These are phyloP conservation scores for Archips xylosteana DNA, from an alignment of 2,888 invertebrate genomes.

Conservation along the genomic window DNA sequence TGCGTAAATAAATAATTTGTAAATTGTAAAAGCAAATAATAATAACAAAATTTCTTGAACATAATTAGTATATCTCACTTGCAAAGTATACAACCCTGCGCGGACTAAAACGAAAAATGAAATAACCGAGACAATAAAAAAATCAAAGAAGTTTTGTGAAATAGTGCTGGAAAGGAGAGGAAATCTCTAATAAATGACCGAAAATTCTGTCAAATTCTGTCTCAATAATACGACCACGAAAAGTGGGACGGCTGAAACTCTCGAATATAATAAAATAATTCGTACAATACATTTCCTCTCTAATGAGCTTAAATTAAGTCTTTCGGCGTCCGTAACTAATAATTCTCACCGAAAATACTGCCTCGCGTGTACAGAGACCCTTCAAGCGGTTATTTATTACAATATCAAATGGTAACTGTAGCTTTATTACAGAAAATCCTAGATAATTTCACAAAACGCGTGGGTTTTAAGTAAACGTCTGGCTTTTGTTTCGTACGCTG, in stretches of 20 bases:
- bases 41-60: too few relatives aligned
- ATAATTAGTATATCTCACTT: too few relatives aligned
- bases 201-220: too few relatives aligned
- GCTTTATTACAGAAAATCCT: constrained; percentile 13
- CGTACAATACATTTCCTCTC: not conserved
- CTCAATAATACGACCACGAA: too few relatives aligned
- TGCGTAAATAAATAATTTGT: too few relatives aligned
- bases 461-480: not conserved
- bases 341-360: constrained; percentile 9
- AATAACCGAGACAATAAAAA: too few relatives aligned
- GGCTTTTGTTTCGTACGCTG: not conserved
- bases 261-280: not conserved
- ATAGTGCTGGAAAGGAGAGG: too few relatives aligned
- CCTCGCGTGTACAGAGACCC: constrained; percentile 13
- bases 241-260: not conserved
- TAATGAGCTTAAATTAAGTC: constrained; percentile 7
- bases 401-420: not conserved
- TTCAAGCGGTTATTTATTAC: constrained; percentile 18
- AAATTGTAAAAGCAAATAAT: too few relatives aligned
- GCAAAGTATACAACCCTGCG: too few relatives aligned
- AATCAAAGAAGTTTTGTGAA: too few relatives aligned
- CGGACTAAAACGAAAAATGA: too few relatives aligned
- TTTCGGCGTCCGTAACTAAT: not conserved
- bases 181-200: too few relatives aligned
- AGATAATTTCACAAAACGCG: not conserved